Conservation (phyloP, 1,140 invertebrate species). For the Heliconius congener region DNA sequence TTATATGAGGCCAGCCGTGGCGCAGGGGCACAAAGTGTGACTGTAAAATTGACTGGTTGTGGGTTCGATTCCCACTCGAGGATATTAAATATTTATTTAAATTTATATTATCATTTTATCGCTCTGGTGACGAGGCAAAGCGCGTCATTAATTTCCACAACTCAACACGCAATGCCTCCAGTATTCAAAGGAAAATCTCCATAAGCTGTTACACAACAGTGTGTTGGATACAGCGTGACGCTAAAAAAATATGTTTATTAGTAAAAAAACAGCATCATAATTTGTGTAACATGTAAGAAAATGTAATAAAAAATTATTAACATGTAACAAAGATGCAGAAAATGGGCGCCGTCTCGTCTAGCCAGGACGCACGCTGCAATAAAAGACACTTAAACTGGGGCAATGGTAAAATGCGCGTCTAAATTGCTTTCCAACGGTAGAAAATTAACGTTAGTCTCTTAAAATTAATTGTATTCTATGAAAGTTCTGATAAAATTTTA, state of each 20-base stretch:
- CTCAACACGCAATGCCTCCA: too few relatives aligned
- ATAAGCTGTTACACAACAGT: too few relatives aligned
- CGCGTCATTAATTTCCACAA: fast-evolving
- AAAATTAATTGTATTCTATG: background rate
- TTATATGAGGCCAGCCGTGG: too few relatives aligned
- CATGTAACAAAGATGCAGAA: background rate
- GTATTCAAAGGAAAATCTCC: too few relatives aligned
- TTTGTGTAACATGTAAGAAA: background rate
- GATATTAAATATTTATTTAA: too few relatives aligned
- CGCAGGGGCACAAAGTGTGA: too few relatives aligned
- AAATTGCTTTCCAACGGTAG: slow-evolving; percentile 26
- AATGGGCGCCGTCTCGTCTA: slow-evolving; percentile 17
- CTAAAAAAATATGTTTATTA: too few relatives aligned
- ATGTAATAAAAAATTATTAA: slow-evolving; percentile 5
- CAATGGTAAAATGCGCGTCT: slow-evolving; percentile 34
- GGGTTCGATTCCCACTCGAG: too few relatives aligned
- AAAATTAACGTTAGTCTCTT: background rate
- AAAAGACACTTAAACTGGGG: slow-evolving; percentile 32
- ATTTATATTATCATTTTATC: too few relatives aligned
- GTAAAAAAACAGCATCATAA: background rate
- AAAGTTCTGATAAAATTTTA: background rate
- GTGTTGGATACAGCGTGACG: too few relatives aligned
- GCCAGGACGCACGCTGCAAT: slow-evolving; percentile 19
- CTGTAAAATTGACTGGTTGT: too few relatives aligned
- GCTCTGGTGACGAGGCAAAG: too few relatives aligned